Evolutionary conservation across 2,113 vertebrate genomes (phyloP), one percentile per base, ranked within the genome.

Genomic region (Hypocryptadius cinnamomeus): DNA sequence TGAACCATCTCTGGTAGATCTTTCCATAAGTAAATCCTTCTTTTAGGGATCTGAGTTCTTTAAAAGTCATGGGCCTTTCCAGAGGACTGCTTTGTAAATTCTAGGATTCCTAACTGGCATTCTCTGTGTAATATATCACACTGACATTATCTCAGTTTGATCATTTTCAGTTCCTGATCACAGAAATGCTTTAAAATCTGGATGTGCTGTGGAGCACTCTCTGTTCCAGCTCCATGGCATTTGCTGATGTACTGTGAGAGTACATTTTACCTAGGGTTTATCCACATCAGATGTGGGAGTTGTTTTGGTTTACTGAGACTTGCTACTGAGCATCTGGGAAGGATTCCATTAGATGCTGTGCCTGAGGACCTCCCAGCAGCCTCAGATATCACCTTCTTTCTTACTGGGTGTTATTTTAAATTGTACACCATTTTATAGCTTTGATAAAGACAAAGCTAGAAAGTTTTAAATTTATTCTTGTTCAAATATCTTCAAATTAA

Each of bases 271-370:
- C 37, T n/a, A 3, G 50, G 11, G 3, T 68, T 85, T 90, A 48
- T 39, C 17, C 39, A n/a, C 22, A 2, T 44, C 1, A 1, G 5
- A 11, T 57, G 2, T 28, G 7, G 10, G 45, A 21, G 3, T 50
- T 65, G 24, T 3, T 87, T 84, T 27, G 81, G 15, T 51, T 93
- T 74, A 45, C 40, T 79, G 45, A 68, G 24, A 47, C 21, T 71
- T 87, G 33, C 30, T 64, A 3, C 21, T 50, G 44, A 47, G 22
- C 11, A 14, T 39, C 19, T 56, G 30, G 33, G 24, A 82, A 56
- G 33, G 21, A 35, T 87, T 44, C 13, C 27, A 39, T 70, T 57
- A 63, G 12, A 10, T 30, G 6, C 39, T 81, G 13, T 66, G 50
- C 59, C n/a, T 37, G n/a, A 72, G 45, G 27, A 69, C 22, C 25